Evolutionary conservation across 1,140 invertebrate genomes (phyloP).

Genomic region (Calephelis nemesis): DNA sequence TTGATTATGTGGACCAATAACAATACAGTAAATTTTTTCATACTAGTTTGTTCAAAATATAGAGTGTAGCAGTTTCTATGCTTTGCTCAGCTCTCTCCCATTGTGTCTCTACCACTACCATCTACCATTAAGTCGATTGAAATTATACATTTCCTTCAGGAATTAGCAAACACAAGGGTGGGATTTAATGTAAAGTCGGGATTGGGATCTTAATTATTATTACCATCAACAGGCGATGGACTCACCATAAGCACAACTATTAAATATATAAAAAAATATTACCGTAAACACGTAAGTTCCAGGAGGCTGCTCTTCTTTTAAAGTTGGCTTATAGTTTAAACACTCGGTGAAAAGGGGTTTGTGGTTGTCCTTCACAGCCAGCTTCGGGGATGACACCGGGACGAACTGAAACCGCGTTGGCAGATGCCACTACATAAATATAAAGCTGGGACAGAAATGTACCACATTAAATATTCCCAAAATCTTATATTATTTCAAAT

Average conservation of each 20-base stretch:
- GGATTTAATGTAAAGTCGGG: too few species aligned
- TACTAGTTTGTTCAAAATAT: too few species aligned
- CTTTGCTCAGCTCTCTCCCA: too few species aligned
- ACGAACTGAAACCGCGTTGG: constrained; percentile 60
- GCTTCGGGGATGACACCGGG: constrained; percentile 55
- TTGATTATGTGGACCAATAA: too few species aligned
- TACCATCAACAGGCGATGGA: too few species aligned
- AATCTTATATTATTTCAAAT: not conserved
- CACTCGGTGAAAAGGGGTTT: constrained; percentile 89
- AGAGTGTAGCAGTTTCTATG: too few species aligned
- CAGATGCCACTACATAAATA: constrained; percentile 53
- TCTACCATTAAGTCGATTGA: too few species aligned
- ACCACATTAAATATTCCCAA: not conserved
- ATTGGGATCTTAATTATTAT: too few species aligned
- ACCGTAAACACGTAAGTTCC: constrained; percentile 84
- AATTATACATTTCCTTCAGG: too few species aligned
- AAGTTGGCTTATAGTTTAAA: constrained; percentile 82
- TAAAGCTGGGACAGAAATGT: constrained; percentile 2
- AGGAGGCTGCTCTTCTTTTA: constrained; percentile 83
- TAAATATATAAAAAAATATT: constrained; percentile 27
- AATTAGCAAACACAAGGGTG: too few species aligned
- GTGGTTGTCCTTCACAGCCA: constrained; percentile 82
- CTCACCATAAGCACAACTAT: not conserved
- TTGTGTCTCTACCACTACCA: too few species aligned
- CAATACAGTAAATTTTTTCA: too few species aligned